Base-by-base conservation (phyloP, 1,140 invertebrate species). In the Diorhabda sublineata region DNA sequence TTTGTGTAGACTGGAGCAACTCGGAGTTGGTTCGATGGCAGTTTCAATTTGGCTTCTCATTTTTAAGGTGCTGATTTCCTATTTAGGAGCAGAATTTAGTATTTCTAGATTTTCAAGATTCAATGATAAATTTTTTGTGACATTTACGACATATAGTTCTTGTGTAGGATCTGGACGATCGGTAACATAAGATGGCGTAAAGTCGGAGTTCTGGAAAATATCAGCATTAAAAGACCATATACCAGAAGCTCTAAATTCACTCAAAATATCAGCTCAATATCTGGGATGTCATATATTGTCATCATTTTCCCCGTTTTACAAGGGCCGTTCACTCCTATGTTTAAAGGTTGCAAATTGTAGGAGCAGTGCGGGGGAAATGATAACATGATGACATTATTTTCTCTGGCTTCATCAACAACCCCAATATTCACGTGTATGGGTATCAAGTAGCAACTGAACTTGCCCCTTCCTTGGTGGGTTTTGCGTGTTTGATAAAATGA, bases 341-440 rank as follows among this genome's bases (percentile, higher is more conserved):
- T 83, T 2, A 84, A 72, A 2, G 81, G 83, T 66, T 83, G 82
- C 26, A 83, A 67, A 69, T 81, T 79, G 66, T 83, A 81, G 42
- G 77, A 77, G 45, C 74, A 75, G 63, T 83, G 79, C 5, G 81
- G 80, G 6, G 78, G 78, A 11, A 84, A 72, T 11, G 81, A 78
- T 5, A 83, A 69, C 69, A 83, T 58, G 4, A 77, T 70, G n/a
- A 83, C 73, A 4, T 75, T 75, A 72, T 79, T 78, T 42, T 77
- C 74, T 68, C 73, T 73, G 3, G 76, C 77, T 43, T 71, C 67
- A 64, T 74, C 58, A 6, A 78, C 6, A 8, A 69, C 74, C 63
- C 73, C 60, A 42, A 75, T 60, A 47, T 63, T 60, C 66, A 69
- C 70, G 59, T 76, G 76, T 42, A 69, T 78, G 76, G 66, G 78